Evolutionary conservation across 2,888 invertebrate genomes (phyloP).

Genomic region (Oxytorus armatus): DNA sequence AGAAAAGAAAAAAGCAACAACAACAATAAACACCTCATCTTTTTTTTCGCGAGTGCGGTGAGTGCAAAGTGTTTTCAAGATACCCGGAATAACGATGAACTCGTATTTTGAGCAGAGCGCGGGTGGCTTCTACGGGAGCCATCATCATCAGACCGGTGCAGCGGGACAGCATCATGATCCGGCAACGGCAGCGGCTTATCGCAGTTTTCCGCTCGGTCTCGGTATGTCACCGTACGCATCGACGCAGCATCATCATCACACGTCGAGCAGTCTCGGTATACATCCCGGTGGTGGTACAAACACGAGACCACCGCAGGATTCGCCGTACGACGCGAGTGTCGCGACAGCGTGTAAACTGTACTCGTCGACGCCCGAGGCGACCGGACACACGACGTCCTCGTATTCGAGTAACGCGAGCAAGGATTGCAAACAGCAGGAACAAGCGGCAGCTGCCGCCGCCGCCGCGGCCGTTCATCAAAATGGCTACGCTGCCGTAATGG

Average conservation of each 20-base stretch:
- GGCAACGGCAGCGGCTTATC: constrained; percentile 90
- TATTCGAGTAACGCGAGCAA: constrained; percentile 87
- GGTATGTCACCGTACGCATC: constrained; percentile 94
- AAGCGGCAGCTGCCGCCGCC: constrained; percentile 84
- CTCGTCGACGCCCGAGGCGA: constrained; percentile 88
- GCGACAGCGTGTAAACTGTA: constrained; percentile 94
- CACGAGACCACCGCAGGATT: constrained; percentile 93
- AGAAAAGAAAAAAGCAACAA: background rate
- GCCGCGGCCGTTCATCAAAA: constrained; percentile 85
- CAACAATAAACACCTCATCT: constrained; percentile 10
- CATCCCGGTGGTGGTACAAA: constrained; percentile 89
- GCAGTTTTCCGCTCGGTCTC: constrained; percentile 94
- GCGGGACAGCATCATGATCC: constrained; percentile 91
- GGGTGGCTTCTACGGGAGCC: constrained; percentile 95
- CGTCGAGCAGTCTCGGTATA: constrained; percentile 84
- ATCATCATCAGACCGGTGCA: constrained; percentile 91
- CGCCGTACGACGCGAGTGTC: constrained; percentile 96
- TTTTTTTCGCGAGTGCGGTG: constrained; percentile 73
- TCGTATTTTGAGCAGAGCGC: constrained; percentile 97
- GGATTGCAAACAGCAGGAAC: constrained; percentile 90
- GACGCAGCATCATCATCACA: constrained; percentile 89
- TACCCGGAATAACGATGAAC: constrained; percentile 90
- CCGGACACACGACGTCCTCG: constrained; percentile 87
- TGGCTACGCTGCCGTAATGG: constrained; percentile 90
- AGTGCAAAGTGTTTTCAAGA: constrained; percentile 79